phyloP scores from a whole-genome alignment of 2,888 invertebrate genomes.

The Adela reaumurella region DNA sequence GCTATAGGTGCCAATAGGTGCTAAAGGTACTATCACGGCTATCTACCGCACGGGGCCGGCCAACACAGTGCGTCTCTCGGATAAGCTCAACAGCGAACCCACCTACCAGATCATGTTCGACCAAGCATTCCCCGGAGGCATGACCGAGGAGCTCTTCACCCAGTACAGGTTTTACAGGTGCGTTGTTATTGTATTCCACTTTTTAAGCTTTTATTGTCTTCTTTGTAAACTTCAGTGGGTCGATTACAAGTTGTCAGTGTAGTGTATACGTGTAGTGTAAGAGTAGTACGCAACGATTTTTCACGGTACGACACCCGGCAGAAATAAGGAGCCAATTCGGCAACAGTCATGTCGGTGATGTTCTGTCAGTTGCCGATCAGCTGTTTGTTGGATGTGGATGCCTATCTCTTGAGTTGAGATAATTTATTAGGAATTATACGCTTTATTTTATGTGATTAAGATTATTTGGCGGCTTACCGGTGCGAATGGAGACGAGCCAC shows the following conservation, averaged over 20 bases:
- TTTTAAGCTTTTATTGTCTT: background rate
- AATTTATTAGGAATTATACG: no score
- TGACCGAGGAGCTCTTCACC: slow-evolving; percentile 26
- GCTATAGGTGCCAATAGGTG: slow-evolving; percentile 69
- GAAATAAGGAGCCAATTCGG: no score
- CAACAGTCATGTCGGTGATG: no score
- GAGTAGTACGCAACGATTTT: background rate
- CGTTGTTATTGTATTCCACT: slow-evolving; percentile 6
- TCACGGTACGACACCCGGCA: no score
- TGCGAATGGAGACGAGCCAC: no score
- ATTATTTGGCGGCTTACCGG: no score
- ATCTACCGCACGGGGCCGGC: slow-evolving; percentile 32
- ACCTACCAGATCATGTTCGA: slow-evolving; percentile 83
- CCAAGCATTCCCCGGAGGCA: slow-evolving; percentile 65
- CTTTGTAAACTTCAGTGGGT: background rate
- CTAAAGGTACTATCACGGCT: slow-evolving; percentile 81
- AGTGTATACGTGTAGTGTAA: background rate
- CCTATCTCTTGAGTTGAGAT: no score
- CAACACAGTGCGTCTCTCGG: slow-evolving; percentile 48
- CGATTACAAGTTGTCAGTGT: background rate
- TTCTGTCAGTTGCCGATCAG: no score
- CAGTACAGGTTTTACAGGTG: slow-evolving; percentile 33
- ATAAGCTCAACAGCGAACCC: slow-evolving; percentile 49
- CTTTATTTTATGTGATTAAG: no score
- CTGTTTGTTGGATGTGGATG: no score